Conservation (phyloP, 2,888 invertebrate species). For the Bimastos eiseni region DNA sequence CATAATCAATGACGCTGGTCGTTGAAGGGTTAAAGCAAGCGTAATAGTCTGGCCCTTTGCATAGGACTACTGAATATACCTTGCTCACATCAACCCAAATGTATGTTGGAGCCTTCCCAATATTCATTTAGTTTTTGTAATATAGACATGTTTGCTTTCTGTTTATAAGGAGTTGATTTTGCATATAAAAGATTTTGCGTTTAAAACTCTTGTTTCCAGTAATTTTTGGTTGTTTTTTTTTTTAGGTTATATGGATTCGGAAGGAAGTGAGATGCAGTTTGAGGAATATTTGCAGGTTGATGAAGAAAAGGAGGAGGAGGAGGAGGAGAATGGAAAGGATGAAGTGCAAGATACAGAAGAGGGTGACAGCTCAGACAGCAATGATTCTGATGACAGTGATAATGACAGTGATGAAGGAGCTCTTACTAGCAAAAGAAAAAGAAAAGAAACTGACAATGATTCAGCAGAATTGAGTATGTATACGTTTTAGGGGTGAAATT, state of each 20-base stretch:
- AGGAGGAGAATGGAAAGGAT: slow-evolving; percentile 35
- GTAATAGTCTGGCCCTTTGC: too few relatives aligned
- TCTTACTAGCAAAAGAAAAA: neutral
- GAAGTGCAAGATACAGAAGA: slow-evolving; percentile 26
- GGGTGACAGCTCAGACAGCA: slow-evolving; percentile 38
- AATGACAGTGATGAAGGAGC: slow-evolving; percentile 36
- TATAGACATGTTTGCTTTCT: too few relatives aligned
- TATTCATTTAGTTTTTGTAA: too few relatives aligned
- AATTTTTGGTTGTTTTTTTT: neutral
- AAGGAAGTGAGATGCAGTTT: slow-evolving; percentile 40
- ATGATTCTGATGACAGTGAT: slow-evolving; percentile 39
- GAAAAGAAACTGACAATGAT: neutral
- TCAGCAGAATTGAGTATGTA: neutral
- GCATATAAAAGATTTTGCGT: too few relatives aligned
- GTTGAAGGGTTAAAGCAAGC: too few relatives aligned
- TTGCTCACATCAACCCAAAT: too few relatives aligned
- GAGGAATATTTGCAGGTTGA: slow-evolving; percentile 39
- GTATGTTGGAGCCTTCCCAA: too few relatives aligned
- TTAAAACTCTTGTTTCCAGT: neutral
- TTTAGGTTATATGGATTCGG: neutral
- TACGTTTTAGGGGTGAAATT: neutral
- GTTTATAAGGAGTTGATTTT: too few relatives aligned
- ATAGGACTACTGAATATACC: too few relatives aligned
- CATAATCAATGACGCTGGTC: too few relatives aligned
- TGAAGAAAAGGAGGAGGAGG: slow-evolving; percentile 46